Conservation (phyloP, 2,888 invertebrate species). For the Cantharis rustica region DNA sequence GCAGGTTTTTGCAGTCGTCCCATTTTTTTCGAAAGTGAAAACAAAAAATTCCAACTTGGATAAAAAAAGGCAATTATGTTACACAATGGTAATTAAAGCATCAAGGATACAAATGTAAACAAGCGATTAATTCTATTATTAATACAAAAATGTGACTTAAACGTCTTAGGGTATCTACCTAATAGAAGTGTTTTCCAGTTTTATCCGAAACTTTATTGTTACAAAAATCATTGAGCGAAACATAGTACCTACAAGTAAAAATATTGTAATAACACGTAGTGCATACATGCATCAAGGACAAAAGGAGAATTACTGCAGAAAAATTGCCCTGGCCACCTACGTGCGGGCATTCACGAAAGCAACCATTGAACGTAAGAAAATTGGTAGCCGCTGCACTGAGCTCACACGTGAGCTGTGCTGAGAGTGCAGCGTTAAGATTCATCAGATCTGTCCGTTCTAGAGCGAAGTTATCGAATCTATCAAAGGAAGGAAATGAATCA, state of each 20-base stretch:
- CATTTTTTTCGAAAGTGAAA: neutral
- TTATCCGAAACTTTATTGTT: neutral
- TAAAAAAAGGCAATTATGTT: slow-evolving; percentile 14
- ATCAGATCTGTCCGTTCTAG: neutral
- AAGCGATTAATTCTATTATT: slow-evolving; percentile 7
- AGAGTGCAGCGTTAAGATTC: neutral
- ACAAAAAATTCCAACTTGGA: neutral
- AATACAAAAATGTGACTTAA: slow-evolving; percentile 1
- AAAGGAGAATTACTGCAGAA: neutral
- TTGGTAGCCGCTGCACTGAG: neutral
- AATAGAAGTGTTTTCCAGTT: neutral
- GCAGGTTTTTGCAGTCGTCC: neutral
- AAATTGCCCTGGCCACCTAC: neutral
- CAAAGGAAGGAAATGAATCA: slow-evolving; percentile 18
- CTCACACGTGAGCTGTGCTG: neutral
- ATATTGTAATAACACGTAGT: neutral
- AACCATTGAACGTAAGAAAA: neutral
- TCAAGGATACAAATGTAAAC: slow-evolving; percentile 7
- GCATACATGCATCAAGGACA: neutral
- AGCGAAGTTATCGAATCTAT: neutral
- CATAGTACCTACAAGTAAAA: neutral
- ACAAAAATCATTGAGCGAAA: neutral
- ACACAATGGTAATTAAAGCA: slow-evolving; percentile 8
- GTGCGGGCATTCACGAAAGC: neutral
- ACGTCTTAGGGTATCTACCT: neutral